Conservation (phyloP, 2,797 vertebrate species). For the Siniperca scherzeri region DNA sequence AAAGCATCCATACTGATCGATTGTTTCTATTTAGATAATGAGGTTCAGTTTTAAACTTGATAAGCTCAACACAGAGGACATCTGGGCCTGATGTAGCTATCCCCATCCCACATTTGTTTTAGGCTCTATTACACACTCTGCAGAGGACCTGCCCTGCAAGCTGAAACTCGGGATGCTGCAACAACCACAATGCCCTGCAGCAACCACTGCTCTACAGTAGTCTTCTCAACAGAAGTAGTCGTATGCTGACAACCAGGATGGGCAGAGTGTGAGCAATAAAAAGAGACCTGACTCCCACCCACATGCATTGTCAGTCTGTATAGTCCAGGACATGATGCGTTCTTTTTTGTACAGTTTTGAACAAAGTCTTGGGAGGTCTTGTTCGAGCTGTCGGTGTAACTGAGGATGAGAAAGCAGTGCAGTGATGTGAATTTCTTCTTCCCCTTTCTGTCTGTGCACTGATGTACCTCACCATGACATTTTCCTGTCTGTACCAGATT, state of each 20-base stretch:
- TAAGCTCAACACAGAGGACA: neutral
- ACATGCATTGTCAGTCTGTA: conserved; percentile 28
- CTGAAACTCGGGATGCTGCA: conserved; percentile 45
- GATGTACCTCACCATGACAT: conserved; percentile 40
- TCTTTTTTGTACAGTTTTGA: conserved; percentile 23
- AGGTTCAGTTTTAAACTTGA: neutral
- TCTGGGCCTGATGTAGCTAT: neutral
- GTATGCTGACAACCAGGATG: conserved; percentile 41
- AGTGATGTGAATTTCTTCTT: conserved; percentile 37
- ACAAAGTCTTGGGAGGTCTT: conserved; percentile 44
- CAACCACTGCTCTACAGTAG: conserved; percentile 38
- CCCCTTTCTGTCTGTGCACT: conserved; percentile 18
- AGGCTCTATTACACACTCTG: conserved; percentile 36
- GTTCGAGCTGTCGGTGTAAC: conserved; percentile 36
- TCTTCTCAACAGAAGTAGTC: conserved; percentile 48
- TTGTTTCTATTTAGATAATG: conserved; percentile 1
- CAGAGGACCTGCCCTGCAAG: conserved; percentile 16
- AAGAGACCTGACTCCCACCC: conserved; percentile 41
- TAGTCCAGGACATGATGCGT: conserved; percentile 8
- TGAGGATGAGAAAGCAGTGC: conserved; percentile 1
- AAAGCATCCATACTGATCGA: neutral
- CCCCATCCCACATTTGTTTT: conserved; percentile 37
- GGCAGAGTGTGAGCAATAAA: conserved; percentile 31
- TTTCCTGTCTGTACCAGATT: conserved; percentile 9
- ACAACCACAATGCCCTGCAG: conserved; percentile 63